Evolutionary conservation across 1,140 invertebrate species (phyloP).

Genomic region (Megathymus violae): DNA sequence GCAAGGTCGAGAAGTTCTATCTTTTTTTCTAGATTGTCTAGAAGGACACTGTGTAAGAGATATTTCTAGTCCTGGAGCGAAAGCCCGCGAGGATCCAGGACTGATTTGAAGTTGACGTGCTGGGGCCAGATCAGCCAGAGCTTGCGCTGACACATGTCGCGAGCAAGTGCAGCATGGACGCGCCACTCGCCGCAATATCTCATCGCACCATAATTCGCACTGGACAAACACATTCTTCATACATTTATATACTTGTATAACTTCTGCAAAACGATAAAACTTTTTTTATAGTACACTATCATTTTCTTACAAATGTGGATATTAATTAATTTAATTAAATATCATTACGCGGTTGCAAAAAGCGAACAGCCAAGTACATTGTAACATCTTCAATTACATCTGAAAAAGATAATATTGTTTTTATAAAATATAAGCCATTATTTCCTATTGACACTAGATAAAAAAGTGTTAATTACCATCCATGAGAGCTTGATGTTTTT

Average conservation of each 20-base stretch:
- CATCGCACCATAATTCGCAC: constrained; percentile 73
- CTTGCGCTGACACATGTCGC: constrained; percentile 59
- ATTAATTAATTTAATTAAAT: constrained; percentile 1
- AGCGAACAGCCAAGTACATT: constrained; percentile 61
- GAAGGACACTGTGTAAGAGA: constrained; percentile 53
- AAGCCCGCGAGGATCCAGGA: constrained; percentile 42
- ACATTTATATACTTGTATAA: constrained; percentile 74
- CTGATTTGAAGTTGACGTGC: constrained; percentile 35
- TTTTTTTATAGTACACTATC: not conserved
- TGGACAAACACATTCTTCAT: constrained; percentile 76
- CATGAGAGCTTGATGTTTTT: constrained; percentile 52
- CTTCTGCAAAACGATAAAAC: constrained; percentile 47
- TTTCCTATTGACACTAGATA: not conserved
- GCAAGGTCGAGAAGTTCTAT: constrained; percentile 37
- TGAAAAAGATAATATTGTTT: constrained; percentile 41
- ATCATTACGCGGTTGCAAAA: constrained; percentile 63
- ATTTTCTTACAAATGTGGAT: constrained; percentile 2
- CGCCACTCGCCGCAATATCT: constrained; percentile 61
- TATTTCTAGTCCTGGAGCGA: constrained; percentile 55
- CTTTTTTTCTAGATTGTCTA: constrained; percentile 28
- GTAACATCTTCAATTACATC: constrained; percentile 69
- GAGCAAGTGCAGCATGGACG: constrained; percentile 66
- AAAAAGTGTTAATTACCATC: constrained; percentile 46
- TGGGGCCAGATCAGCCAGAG: constrained; percentile 51
- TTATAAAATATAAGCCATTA: not conserved